Conservation (phyloP, 2,113 vertebrate genomes). For the Lepisosteus osseus region DNA sequence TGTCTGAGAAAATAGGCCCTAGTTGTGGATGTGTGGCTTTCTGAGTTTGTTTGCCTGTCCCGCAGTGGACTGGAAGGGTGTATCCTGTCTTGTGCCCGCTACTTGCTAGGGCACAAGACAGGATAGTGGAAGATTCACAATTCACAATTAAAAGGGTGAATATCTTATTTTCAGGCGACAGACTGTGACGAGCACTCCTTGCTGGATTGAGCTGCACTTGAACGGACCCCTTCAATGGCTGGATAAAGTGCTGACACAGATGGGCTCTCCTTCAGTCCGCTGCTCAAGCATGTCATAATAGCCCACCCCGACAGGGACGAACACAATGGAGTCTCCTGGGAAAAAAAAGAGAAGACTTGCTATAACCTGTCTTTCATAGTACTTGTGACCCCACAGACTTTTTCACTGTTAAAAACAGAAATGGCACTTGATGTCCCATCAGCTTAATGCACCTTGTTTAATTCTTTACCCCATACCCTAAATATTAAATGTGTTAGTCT, state of each 20-base stretch:
- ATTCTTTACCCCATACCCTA: slow-evolving; percentile 71
- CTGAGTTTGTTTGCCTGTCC: slow-evolving; percentile 18
- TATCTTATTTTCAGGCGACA: slow-evolving; percentile 73
- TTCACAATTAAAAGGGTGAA: too few species aligned
- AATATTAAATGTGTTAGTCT: slow-evolving; percentile 76
- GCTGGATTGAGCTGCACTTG: slow-evolving; percentile 98
- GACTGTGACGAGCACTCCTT: slow-evolving; percentile 97
- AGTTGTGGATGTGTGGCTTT: background rate
- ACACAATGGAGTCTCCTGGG: slow-evolving; percentile 50
- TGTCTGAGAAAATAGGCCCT: too few species aligned
- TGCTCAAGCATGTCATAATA: slow-evolving; percentile 97
- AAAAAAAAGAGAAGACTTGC: slow-evolving; percentile 61
- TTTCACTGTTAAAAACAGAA: slow-evolving; percentile 66
- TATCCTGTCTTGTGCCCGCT: too few species aligned
- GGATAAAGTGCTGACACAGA: slow-evolving; percentile 98
- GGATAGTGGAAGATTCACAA: too few species aligned
- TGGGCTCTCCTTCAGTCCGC: slow-evolving; percentile 95
- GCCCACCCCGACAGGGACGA: slow-evolving; percentile 45
- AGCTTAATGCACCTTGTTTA: slow-evolving; percentile 83
- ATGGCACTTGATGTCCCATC: slow-evolving; percentile 83
- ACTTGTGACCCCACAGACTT: slow-evolving; percentile 73
- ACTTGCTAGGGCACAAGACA: too few species aligned
- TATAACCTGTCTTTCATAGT: slow-evolving; percentile 71
- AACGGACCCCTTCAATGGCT: slow-evolving; percentile 96
- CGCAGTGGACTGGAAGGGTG: background rate